Evolutionary conservation across 2,113 vertebrate species (phyloP).

Genomic region (Scomber scombrus): DNA sequence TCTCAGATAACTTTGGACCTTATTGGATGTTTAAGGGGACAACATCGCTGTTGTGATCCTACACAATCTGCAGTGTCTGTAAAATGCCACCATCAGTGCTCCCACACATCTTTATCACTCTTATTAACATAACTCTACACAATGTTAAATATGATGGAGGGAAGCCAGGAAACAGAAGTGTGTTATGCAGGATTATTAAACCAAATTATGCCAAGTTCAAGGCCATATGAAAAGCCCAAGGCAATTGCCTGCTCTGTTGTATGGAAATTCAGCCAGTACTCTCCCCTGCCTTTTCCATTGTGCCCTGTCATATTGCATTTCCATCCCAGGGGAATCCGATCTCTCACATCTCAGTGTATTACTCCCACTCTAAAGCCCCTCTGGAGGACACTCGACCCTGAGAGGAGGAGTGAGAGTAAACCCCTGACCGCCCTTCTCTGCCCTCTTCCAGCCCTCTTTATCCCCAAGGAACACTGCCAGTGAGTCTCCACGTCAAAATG

Average conservation of each 20-base stretch:
- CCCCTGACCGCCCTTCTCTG: constrained; percentile 59
- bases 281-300: constrained; percentile 35
- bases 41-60: too few species aligned
- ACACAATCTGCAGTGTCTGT: not conserved
- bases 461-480: constrained; percentile 68
- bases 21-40: not conserved
- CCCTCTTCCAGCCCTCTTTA: constrained; percentile 52
- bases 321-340: constrained; percentile 54
- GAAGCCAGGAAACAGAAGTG: not conserved
- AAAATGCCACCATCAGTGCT: not conserved
- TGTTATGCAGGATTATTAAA: constrained; percentile 35
- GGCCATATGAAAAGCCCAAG: constrained; percentile 21
- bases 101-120: not conserved
- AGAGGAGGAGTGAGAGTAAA: constrained; percentile 59
- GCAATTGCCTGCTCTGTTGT: constrained; percentile 36
- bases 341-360: constrained; percentile 70
- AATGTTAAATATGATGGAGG: constrained; percentile 3
- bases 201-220: constrained; percentile 35
- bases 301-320: constrained; percentile 74
- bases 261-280: constrained; percentile 20
- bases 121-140: not conserved
- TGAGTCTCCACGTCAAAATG: constrained; percentile 63
- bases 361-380: constrained; percentile 56
- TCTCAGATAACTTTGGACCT: too few species aligned
- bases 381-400: constrained; percentile 59